Conservation (phyloP, 2,888 invertebrate genomes). For the Antheraea assamensis region DNA sequence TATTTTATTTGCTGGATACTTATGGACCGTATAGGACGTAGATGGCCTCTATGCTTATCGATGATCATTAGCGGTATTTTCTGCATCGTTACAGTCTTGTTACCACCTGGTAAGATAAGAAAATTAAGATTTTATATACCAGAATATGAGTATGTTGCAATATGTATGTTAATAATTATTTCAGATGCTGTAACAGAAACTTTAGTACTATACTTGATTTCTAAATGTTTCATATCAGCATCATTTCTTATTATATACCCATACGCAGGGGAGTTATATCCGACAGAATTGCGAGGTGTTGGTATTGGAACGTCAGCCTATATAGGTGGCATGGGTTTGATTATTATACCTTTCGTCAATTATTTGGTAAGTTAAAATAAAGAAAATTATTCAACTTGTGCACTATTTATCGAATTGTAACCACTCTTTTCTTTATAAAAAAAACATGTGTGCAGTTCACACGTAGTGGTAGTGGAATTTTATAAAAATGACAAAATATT, state of each 20-base stretch:
- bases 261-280: slow-evolving; percentile 95
- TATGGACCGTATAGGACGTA: slow-evolving; percentile 93
- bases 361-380: slow-evolving; percentile 86
- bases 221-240: slow-evolving; percentile 94
- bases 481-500: too few relatives aligned
- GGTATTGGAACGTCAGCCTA: slow-evolving; percentile 96
- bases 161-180: slow-evolving; percentile 38
- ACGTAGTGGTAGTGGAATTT: too few relatives aligned
- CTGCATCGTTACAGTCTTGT: slow-evolving; percentile 91
- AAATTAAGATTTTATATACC: not conserved
- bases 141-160: not conserved
- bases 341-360: slow-evolving; percentile 94
- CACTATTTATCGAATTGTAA: not conserved
- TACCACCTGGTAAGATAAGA: slow-evolving; percentile 85
- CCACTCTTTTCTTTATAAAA: too few relatives aligned
- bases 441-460: too few relatives aligned
- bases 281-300: slow-evolving; percentile 93
- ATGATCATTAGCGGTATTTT: slow-evolving; percentile 93
- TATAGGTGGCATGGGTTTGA: slow-evolving; percentile 93
- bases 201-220: slow-evolving; percentile 88
- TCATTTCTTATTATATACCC: slow-evolving; percentile 96
- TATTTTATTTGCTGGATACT: slow-evolving; percentile 93
- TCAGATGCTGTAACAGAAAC: slow-evolving; percentile 89
- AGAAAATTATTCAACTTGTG: not conserved
- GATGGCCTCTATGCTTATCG: slow-evolving; percentile 93